A percentile compares a stretch with the other conserved stretches of the same genome.
Evolutionary conservation across 1,140 invertebrate genomes (phyloP).

Genomic region (Calephelis nemesis): DNA sequence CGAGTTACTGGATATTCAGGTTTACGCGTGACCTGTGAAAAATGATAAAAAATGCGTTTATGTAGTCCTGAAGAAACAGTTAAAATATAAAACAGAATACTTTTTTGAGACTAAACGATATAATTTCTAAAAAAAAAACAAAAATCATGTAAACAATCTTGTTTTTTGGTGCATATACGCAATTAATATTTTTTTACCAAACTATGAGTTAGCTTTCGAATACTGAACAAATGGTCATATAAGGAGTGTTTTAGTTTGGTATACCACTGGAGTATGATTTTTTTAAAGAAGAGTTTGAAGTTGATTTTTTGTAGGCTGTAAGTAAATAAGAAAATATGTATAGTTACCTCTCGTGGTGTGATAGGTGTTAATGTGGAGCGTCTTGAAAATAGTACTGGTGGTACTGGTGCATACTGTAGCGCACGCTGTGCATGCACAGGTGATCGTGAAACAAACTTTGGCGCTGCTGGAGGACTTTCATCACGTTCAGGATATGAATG

Average conservation of each 20-base stretch:
- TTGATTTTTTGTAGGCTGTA: not conserved
- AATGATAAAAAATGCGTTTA: not conserved
- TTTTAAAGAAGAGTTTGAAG: too few species aligned
- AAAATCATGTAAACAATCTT: too few species aligned
- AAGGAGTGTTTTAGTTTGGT: too few species aligned
- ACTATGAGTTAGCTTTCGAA: too few species aligned
- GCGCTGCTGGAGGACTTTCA: slow-evolving; percentile 52
- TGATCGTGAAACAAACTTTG: slow-evolving; percentile 49
- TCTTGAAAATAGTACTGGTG: slow-evolving; percentile 47
- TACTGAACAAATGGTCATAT: too few species aligned
- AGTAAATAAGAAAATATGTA: not conserved
- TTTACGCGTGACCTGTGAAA: not conserved
- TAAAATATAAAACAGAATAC: too few species aligned
- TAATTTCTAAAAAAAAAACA: too few species aligned
- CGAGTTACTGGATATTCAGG: slow-evolving; percentile 35
- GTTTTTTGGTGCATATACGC: too few species aligned
- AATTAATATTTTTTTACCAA: too few species aligned
- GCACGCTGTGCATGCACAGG: slow-evolving; percentile 27
- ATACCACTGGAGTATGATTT: not conserved
- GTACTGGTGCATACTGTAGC: slow-evolving; percentile 57
- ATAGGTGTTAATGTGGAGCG: slow-evolving; percentile 37
- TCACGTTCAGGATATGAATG: slow-evolving; percentile 40
- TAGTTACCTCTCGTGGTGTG: slow-evolving; percentile 34
- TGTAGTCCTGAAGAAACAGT: too few species aligned
- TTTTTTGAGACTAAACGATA: too few species aligned